Percentiles rank a stretch among this genome's conserved stretches.
These are phyloP conservation scores for Anoura caudifer DNA, from an alignment of 2,113 vertebrate genomes.

Conservation along the genomic window DNA sequence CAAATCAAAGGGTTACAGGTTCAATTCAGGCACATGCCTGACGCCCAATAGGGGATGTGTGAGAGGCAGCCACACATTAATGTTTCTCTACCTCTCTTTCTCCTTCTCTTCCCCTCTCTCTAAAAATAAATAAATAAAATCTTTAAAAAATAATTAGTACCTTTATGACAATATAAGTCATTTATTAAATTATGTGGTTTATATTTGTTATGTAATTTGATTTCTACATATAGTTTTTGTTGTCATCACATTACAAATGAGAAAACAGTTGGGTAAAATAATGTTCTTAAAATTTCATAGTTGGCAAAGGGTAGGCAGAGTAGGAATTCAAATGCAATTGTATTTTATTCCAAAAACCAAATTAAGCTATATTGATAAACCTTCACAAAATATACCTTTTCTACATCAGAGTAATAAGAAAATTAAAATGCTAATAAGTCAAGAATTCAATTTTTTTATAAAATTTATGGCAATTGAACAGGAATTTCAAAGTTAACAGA, in stretches of 20 bases:
- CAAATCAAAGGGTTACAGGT: no score
- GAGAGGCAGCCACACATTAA: no score
- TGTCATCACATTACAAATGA: background rate
- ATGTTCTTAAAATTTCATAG: background rate
- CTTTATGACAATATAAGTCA: background rate
- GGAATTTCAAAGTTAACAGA: constrained; percentile 2
- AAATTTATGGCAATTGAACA: background rate
- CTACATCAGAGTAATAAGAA: background rate
- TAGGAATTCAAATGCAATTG: background rate
- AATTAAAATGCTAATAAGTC: background rate
- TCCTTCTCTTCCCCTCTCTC: no score
- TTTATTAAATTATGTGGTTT: background rate
- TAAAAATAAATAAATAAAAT: no score
- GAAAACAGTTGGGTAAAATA: constrained; percentile 2
- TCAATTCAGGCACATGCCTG: no score
- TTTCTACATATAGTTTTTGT: background rate
- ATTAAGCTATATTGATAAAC: background rate
- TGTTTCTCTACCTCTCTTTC: no score
- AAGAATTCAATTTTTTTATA: background rate
- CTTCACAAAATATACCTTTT: background rate
- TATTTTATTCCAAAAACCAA: background rate
- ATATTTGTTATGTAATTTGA: background rate
- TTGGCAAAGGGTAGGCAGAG: background rate
- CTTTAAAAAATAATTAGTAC: background rate
- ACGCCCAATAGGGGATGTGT: no score